Evolutionary conservation across 2,113 vertebrate genomes (phyloP).

Genomic region (Cryptomyrus ogoouensis): DNA sequence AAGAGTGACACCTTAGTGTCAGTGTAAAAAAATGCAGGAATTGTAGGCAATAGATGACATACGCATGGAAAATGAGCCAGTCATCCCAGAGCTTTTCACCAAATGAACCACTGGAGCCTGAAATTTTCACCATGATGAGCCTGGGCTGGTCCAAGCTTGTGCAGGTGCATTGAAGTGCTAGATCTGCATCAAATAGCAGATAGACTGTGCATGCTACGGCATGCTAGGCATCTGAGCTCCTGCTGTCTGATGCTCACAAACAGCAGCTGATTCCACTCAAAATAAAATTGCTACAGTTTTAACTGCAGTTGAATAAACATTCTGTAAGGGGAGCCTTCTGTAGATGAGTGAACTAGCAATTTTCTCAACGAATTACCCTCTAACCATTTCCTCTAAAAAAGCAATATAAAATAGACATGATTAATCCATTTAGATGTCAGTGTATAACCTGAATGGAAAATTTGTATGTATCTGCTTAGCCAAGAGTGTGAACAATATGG

Average conservation of each 20-base stretch:
- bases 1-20: not conserved
- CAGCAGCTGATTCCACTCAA: not conserved
- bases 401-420: not conserved
- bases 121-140: not conserved
- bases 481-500: not conserved
- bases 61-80: not conserved
- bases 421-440: not conserved
- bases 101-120: not conserved
- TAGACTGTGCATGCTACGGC: not conserved
- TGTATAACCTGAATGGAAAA: not conserved
- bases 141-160: not conserved
- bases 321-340: not conserved
- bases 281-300: not conserved
- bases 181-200: not conserved
- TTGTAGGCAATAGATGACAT: not conserved
- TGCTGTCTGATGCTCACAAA: not conserved
- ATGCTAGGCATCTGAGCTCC: not conserved
- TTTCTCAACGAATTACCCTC: not conserved
- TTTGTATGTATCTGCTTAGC: not conserved
- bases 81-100: not conserved
- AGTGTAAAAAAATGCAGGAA: not conserved
- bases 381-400: not conserved
- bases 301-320: not conserved
- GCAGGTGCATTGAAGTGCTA: constrained; percentile 5
- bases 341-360: not conserved